Evolutionary conservation across 92 coral and sea anemone species (phyloP).

Genomic region (Phenganax subtilis): DNA sequence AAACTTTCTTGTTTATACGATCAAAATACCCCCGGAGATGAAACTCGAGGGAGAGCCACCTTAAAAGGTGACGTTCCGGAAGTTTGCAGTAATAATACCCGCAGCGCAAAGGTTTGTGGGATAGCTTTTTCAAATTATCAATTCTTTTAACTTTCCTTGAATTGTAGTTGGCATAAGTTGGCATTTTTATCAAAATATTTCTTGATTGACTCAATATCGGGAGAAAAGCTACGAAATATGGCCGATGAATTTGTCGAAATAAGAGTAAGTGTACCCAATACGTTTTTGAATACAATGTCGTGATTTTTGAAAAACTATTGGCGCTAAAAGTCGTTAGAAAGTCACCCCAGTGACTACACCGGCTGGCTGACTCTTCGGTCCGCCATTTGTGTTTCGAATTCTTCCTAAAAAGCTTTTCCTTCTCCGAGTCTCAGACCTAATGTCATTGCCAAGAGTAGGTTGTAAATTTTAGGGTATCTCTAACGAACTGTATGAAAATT

Average conservation of each 20-base stretch:
- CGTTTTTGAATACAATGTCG: not conserved
- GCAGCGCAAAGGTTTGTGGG: not conserved
- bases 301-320: not conserved
- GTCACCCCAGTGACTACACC: not conserved
- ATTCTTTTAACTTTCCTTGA: conserved; percentile 8
- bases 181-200: too few species aligned
- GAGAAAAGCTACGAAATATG: conserved; percentile 11
- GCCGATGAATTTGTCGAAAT: conserved; percentile 38
- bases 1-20: too few species aligned
- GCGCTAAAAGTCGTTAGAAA: not conserved
- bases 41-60: not conserved
- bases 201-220: too few species aligned
- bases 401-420: not conserved
- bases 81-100: not conserved
- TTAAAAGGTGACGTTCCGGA: not conserved
- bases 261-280: conserved; percentile 15
- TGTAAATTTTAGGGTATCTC: too few species aligned
- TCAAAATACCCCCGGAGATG: too few species aligned
- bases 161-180: not conserved
- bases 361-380: not conserved
- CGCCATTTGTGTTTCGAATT: not conserved
- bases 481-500: not conserved
- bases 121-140: not conserved
- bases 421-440: too few species aligned
- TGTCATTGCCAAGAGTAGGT: too few species aligned